A percentile compares a stretch with the other conserved stretches of the same genome.
phyloP scores from a whole-genome alignment of 53 echinoderm and acorn worm genomes.

The Pentamera pediparva region DNA sequence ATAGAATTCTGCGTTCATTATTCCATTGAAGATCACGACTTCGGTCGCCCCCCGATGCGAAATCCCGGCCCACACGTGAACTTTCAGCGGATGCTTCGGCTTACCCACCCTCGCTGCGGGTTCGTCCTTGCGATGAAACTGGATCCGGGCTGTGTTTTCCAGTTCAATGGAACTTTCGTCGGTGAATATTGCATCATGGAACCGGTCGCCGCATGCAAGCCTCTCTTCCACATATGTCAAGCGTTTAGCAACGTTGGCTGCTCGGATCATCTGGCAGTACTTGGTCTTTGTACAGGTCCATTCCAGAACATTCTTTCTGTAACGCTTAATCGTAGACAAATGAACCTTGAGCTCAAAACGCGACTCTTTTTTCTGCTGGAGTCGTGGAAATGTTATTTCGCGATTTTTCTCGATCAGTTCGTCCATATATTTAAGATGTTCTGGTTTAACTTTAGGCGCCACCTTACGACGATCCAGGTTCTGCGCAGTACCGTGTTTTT shows the following conservation, averaged over 20 bases:
- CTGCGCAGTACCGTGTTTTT: neutral
- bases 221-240: constrained; percentile 12
- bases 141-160: constrained; percentile 12
- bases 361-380: neutral
- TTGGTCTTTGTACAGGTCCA: constrained; percentile 22
- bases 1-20: constrained; percentile 36
- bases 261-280: constrained; percentile 1
- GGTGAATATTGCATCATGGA: constrained; percentile 36
- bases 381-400: neutral
- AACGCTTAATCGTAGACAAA: constrained; percentile 17
- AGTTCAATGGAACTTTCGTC: constrained; percentile 40
- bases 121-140: constrained; percentile 12
- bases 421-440: neutral
- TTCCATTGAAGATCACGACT: constrained; percentile 23
- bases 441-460: neutral
- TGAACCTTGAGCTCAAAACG: neutral
- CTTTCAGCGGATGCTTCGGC: constrained; percentile 34
- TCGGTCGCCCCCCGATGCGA: constrained; percentile 34
- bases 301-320: constrained; percentile 6
- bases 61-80: constrained; percentile 51
- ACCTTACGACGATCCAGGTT: neutral
- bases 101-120: neutral
- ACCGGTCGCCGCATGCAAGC: neutral
- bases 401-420: neutral
- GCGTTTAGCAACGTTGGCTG: neutral